Evolutionary conservation across 2,113 vertebrate genomes (phyloP).

Genomic region (Neopipo cinnamomea): DNA sequence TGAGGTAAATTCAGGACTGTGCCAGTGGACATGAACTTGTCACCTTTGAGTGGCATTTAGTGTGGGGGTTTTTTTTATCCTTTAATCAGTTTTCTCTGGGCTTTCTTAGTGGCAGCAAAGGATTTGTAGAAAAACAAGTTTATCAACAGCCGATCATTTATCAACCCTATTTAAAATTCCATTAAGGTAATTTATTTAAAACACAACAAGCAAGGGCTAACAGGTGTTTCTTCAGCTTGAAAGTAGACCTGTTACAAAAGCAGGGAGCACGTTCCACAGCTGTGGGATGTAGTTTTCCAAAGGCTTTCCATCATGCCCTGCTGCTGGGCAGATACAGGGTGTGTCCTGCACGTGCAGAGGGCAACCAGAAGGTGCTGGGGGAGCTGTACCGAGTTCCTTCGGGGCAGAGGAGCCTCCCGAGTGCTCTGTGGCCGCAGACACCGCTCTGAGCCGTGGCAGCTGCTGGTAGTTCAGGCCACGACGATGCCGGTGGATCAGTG

Average conservation of each 20-base stretch:
- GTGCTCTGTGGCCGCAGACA: not conserved
- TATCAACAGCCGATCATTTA: not conserved
- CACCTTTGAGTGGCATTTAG: not conserved
- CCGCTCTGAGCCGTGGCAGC: not conserved
- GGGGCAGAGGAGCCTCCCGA: not conserved
- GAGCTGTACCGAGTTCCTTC: not conserved
- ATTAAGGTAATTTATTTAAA: not conserved
- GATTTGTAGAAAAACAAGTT: not conserved
- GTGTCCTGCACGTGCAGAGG: conserved; percentile 20
- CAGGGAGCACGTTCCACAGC: not conserved
- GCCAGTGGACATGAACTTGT: not conserved
- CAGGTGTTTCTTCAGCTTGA: conserved; percentile 1
- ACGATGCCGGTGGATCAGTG: not conserved
- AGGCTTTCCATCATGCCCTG: conserved; percentile 49
- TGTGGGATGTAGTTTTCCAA: conserved; percentile 32
- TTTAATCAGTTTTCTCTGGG: not conserved
- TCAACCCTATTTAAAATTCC: not conserved
- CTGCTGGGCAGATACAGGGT: conserved; percentile 37
- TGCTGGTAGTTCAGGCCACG: not conserved
- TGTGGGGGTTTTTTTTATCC: not conserved
- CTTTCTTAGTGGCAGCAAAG: not conserved
- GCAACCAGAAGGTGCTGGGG: not conserved
- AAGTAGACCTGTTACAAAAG: not conserved
- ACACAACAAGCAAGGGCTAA: not conserved
- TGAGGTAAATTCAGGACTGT: not conserved